Evolutionary conservation across 1,140 invertebrate species (phyloP).

Genomic region (Bombus pascuorum): DNA sequence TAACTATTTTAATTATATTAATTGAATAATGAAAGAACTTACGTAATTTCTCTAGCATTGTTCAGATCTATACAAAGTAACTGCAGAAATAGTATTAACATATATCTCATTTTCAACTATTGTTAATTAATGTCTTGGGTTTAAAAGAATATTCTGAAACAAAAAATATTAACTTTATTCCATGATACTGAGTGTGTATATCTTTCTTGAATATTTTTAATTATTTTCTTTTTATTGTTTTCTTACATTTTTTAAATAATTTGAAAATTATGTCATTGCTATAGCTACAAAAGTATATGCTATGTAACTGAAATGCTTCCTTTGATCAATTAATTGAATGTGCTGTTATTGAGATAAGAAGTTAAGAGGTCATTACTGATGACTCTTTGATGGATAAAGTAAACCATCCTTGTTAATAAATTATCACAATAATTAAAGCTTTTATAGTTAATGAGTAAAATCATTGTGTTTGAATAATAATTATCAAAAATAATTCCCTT

Average conservation of each 20-base stretch:
- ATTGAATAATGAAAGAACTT: conserved; percentile 49
- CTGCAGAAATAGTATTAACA: conserved; percentile 53
- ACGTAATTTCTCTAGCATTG: conserved; percentile 71
- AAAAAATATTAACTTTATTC: conserved; percentile 31
- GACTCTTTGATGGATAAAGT: conserved; percentile 60
- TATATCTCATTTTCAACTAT: conserved; percentile 62
- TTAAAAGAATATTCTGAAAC: conserved; percentile 40
- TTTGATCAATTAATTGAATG: conserved; percentile 62
- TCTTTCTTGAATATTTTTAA: background rate
- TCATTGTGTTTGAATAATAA: conserved; percentile 6
- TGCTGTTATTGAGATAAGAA: conserved; percentile 62
- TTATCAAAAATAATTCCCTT: background rate
- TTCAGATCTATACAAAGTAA: conserved; percentile 45
- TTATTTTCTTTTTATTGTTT: background rate
- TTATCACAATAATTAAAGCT: conserved; percentile 45
- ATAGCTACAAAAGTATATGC: conserved; percentile 28
- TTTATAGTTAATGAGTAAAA: conserved; percentile 23
- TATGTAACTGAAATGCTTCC: conserved; percentile 32
- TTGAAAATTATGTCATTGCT: background rate
- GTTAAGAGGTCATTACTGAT: conserved; percentile 65
- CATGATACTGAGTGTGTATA: background rate
- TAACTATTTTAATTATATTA: background rate
- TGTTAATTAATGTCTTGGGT: background rate
- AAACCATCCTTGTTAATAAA: conserved; percentile 50
- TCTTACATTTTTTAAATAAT: background rate